Base-by-base conservation (phyloP, 35 echinoderm and acorn worm genomes). In the Amphiura filiformis region DNA sequence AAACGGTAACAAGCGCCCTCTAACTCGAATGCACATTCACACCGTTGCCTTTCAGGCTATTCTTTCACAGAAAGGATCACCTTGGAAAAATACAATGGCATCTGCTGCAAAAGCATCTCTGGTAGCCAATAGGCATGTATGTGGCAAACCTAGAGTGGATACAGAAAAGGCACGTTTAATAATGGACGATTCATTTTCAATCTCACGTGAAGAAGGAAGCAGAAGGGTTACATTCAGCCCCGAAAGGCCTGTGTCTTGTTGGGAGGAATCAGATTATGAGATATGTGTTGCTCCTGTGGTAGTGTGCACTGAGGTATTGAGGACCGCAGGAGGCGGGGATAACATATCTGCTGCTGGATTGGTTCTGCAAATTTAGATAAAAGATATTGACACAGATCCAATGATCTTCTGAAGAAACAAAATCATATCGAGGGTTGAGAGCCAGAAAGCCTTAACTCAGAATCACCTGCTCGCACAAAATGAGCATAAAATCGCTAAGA, bases 41-140 rank as follows among this genome's bases (percentile, higher is more conserved):
- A 99, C 96, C n/a, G 84, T 99, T n/a, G 96, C 96, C 40, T 99
- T 99, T 61, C 96, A 99, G 75, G 96, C 96, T 3, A 99, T 99
- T 61, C 77, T 99, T 65, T 95, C 96, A 18, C 76, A 84, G 0
- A 91, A 94, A 57, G 84, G 82, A 3, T 99, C 96, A 11, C 76
- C 87, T 7, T 99, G 96, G 96, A 89, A 93, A 42, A 99, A 99
- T 75, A 99, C 93, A 0, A 99, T 99, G 96, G 88, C 96, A 32
- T 93, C 96, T 9, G 87, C 93, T 0, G 96, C 96, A 13, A 99
- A 99, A 76, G 93, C 96, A 36, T 94, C 96, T 23, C 82, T 99
- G 32, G 95, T 93, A 0, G 96, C 96, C 0, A 84, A 94, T 57
- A 56, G 96, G 75, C 83, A 99, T 61, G 96, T 99, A 1, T 99